These are phyloP conservation scores for Sparidentex hasta DNA, from an alignment of 2,797 vertebrate species.

Conservation along the genomic window DNA sequence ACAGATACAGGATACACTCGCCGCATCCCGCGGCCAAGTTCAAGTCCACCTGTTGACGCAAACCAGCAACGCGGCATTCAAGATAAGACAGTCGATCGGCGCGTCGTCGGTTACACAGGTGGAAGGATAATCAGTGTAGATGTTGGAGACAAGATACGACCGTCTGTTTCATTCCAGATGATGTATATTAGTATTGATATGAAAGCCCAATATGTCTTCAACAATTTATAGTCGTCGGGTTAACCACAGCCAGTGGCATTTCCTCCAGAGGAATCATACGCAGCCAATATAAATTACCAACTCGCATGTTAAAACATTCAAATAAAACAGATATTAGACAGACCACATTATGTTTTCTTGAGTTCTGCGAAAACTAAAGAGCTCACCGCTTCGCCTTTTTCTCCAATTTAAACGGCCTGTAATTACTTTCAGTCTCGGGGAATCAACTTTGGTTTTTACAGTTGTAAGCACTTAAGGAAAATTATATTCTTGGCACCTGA, in stretches of 20 bases:
- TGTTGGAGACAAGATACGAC: slow-evolving; percentile 34
- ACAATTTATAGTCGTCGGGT: slow-evolving; percentile 55
- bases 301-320: slow-evolving; percentile 61
- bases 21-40: slow-evolving; percentile 31
- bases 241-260: slow-evolving; percentile 65
- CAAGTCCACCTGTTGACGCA: slow-evolving; percentile 12
- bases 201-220: slow-evolving; percentile 47
- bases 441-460: slow-evolving; percentile 81
- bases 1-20: slow-evolving; percentile 36
- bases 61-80: slow-evolving; percentile 12
- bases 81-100: slow-evolving; percentile 5
- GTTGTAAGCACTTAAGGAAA: slow-evolving; percentile 83
- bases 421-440: slow-evolving; percentile 80
- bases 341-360: slow-evolving; percentile 58
- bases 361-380: slow-evolving; percentile 55
- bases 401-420: slow-evolving; percentile 62
- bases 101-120: neutral
- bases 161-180: slow-evolving; percentile 45
- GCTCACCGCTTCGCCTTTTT: slow-evolving; percentile 59
- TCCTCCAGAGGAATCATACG: slow-evolving; percentile 55
- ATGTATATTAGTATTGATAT: slow-evolving; percentile 53
- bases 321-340: slow-evolving; percentile 75
- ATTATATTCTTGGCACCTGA: slow-evolving; percentile 83
- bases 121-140: slow-evolving; percentile 25
- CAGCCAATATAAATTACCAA: slow-evolving; percentile 70